These are phyloP conservation scores for Platycheirus rosarum DNA, from an alignment of 2,888 invertebrate species.

Conservation along the genomic window DNA sequence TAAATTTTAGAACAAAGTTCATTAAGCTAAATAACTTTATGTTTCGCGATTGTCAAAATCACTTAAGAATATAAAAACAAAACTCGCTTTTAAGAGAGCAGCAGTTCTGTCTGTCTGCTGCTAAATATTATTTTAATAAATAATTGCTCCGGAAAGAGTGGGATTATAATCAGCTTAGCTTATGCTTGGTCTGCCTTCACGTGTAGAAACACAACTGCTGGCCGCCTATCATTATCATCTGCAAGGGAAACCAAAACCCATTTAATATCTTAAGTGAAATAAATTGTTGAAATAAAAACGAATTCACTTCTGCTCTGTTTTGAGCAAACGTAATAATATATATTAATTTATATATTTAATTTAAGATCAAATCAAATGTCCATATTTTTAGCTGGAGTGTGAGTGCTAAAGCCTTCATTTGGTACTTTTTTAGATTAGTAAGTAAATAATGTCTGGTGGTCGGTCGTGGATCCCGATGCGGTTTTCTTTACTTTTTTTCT, in stretches of 20 bases:
- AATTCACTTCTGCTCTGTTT: constrained; percentile 12
- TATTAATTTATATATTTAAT: constrained; percentile 5
- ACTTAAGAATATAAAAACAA: no score
- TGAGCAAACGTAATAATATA: constrained; percentile 34
- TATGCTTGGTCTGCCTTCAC: neutral
- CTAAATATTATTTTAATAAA: constrained; percentile 15
- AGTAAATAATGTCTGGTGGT: constrained; percentile 21
- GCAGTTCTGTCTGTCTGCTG: neutral
- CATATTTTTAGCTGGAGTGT: constrained; percentile 30
- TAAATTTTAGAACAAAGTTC: no score
- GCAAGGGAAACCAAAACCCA: constrained; percentile 15
- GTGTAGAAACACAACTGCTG: neutral
- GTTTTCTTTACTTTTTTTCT: constrained; percentile 29
- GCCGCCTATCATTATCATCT: constrained; percentile 40
- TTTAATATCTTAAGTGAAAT: constrained; percentile 64
- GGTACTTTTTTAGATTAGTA: constrained; percentile 14
- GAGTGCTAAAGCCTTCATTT: constrained; percentile 1
- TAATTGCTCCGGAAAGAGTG: constrained; percentile 35
- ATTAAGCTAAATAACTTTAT: no score
- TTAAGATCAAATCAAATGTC: constrained; percentile 53
- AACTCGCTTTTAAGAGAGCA: no score
- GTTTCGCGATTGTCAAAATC: no score
- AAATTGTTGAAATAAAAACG: constrained; percentile 59
- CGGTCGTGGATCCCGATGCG: constrained; percentile 3
- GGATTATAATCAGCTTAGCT: constrained; percentile 5